Percentiles rank a stretch among this genome's conserved stretches.
phyloP scores from a whole-genome alignment of 2,888 invertebrate species.

The Timandra comae region DNA sequence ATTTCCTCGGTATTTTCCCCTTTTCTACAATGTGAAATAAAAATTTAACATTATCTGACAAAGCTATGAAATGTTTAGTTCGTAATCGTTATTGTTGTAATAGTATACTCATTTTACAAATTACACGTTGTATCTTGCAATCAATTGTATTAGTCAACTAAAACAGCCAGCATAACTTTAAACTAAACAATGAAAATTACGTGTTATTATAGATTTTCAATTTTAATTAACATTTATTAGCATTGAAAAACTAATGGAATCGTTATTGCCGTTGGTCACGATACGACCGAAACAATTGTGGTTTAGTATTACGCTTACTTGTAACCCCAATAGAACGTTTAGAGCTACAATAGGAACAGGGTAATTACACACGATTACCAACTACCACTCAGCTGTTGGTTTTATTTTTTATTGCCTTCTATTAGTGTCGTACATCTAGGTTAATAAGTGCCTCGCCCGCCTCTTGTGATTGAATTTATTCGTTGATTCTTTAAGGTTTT shows the following conservation, averaged over 20 bases:
- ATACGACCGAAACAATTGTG: slow-evolving; percentile 41
- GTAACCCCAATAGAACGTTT: slow-evolving; percentile 48
- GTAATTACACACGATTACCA: slow-evolving; percentile 40
- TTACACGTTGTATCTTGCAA: too few relatives aligned
- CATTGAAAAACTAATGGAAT: slow-evolving; percentile 52
- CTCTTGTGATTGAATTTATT: slow-evolving; percentile 14
- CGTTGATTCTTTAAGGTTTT: too few relatives aligned
- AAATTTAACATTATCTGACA: too few relatives aligned
- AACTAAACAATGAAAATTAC: too few relatives aligned
- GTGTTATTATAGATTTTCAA: slow-evolving; percentile 33
- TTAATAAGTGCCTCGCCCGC: slow-evolving; percentile 29
- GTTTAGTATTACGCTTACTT: slow-evolving; percentile 27
- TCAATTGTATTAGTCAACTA: too few relatives aligned
- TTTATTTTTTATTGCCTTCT: slow-evolving; percentile 30
- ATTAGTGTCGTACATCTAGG: slow-evolving; percentile 22
- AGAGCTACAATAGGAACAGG: slow-evolving; percentile 35
- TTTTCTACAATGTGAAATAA: too few relatives aligned
- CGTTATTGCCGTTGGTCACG: slow-evolving; percentile 56
- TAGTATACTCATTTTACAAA: too few relatives aligned
- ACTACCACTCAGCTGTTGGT: slow-evolving; percentile 41
- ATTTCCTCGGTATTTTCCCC: too few relatives aligned
- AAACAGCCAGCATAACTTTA: too few relatives aligned
- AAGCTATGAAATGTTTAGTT: too few relatives aligned
- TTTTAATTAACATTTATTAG: slow-evolving; percentile 47
- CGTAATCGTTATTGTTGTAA: too few relatives aligned